Evolutionary conservation across 2,113 vertebrate genomes (phyloP).

Genomic region (Lepisosteus oculatus): DNA sequence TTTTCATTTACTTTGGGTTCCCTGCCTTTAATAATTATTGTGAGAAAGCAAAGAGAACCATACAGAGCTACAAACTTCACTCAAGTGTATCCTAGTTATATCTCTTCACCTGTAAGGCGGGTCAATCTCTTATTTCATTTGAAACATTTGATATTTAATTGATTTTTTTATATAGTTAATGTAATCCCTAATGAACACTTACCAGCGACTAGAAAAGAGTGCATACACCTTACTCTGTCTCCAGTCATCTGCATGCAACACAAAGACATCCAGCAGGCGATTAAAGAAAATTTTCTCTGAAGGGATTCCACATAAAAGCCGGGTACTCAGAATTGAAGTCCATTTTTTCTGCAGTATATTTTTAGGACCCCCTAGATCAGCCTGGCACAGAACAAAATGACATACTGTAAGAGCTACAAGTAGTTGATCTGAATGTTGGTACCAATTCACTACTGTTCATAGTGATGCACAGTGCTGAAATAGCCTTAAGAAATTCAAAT

Average conservation of each 20-base stretch:
- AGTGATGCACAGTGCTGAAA: too few relatives aligned
- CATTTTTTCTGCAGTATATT: conserved; percentile 64
- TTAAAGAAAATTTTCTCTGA: conserved; percentile 64
- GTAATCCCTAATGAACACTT: background rate
- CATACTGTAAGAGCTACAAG: too few relatives aligned
- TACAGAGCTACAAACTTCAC: too few relatives aligned
- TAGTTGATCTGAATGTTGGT: too few relatives aligned
- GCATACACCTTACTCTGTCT: conserved; percentile 39
- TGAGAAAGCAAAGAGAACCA: too few relatives aligned
- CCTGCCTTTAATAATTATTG: too few relatives aligned
- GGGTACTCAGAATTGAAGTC: conserved; percentile 72
- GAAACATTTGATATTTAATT: background rate
- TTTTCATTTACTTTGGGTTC: too few relatives aligned
- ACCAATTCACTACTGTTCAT: too few relatives aligned
- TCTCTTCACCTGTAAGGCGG: too few relatives aligned
- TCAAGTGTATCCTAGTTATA: too few relatives aligned
- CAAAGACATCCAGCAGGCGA: conserved; percentile 61
- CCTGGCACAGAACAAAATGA: conserved; percentile 33
- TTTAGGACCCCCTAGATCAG: conserved; percentile 58
- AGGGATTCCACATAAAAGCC: conserved; percentile 55
- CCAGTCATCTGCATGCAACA: conserved; percentile 55
- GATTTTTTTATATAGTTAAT: background rate
- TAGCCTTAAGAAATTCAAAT: too few relatives aligned
- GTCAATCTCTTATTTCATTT: background rate
- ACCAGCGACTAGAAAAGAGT: background rate